Conservation (phyloP, 2,113 vertebrate genomes). For the Rhipidura dahli region DNA sequence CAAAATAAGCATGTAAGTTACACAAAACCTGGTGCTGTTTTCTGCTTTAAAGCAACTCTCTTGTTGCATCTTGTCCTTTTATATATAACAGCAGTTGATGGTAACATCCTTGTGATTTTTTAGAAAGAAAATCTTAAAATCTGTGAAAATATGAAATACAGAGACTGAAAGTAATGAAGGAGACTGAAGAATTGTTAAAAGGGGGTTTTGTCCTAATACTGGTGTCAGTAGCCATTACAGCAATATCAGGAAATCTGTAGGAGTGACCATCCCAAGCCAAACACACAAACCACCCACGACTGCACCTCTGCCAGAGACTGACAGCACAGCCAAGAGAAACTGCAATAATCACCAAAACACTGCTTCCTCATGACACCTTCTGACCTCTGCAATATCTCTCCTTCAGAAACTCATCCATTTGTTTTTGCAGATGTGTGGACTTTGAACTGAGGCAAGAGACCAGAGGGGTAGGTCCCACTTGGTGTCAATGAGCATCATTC, state of each 20-base stretch:
- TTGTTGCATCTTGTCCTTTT: background rate
- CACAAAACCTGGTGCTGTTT: background rate
- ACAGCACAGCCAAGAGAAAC: background rate
- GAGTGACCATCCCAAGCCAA: background rate
- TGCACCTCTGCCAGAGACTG: background rate
- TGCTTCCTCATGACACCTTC: background rate
- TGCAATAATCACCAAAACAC: background rate
- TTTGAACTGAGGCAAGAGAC: background rate
- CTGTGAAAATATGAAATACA: background rate
- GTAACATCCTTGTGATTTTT: background rate
- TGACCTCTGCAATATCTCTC: background rate
- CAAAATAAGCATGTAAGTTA: background rate
- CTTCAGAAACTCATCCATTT: background rate
- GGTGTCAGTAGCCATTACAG: background rate
- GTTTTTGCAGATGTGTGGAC: background rate
- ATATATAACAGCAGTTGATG: accelerated
- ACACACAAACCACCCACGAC: accelerated
- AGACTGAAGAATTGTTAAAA: background rate
- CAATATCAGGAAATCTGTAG: no score
- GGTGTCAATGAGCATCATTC: background rate
- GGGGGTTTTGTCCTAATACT: background rate
- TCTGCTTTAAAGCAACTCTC: background rate
- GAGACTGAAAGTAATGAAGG: background rate
- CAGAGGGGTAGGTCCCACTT: background rate
- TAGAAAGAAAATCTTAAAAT: background rate